phyloP scores from a whole-genome alignment of 1,140 invertebrate genomes.

The Aethina tumida region DNA sequence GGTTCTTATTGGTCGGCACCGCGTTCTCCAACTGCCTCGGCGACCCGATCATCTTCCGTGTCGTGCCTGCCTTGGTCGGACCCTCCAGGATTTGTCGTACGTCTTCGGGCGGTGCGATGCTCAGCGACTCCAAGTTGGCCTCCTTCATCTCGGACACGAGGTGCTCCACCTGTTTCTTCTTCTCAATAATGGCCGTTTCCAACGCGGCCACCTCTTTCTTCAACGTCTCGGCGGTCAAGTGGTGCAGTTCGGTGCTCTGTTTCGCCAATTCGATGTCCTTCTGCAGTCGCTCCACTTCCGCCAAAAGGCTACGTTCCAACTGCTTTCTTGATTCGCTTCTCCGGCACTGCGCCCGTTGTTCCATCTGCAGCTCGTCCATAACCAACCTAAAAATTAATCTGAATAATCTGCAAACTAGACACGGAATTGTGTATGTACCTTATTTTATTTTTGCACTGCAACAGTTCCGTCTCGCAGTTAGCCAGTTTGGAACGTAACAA shows the following conservation, averaged over 20 bases:
- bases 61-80: slow-evolving; percentile 73
- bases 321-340: slow-evolving; percentile 44
- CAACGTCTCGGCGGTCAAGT: slow-evolving; percentile 68
- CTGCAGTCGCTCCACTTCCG: slow-evolving; percentile 71
- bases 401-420: not conserved
- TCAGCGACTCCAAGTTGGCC: slow-evolving; percentile 78
- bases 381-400: slow-evolving; percentile 38
- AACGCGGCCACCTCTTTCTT: slow-evolving; percentile 67
- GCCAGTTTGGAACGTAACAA: slow-evolving; percentile 71
- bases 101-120: slow-evolving; percentile 73
- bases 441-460: slow-evolving; percentile 84
- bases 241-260: slow-evolving; percentile 67
- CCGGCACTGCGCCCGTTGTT: slow-evolving; percentile 41
- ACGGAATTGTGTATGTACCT: slow-evolving; percentile 42
- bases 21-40: slow-evolving; percentile 85
- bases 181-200: slow-evolving; percentile 71
- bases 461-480: slow-evolving; percentile 78
- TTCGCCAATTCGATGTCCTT: slow-evolving; percentile 73
- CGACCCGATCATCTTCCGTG: slow-evolving; percentile 80
- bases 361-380: slow-evolving; percentile 49
- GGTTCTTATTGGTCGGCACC: slow-evolving; percentile 88
- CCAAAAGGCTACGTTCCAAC: slow-evolving; percentile 62
- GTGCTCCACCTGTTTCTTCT: slow-evolving; percentile 75
- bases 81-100: slow-evolving; percentile 71
- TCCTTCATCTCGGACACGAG: slow-evolving; percentile 85